Percentiles rank a stretch among this genome's conserved stretches.
phyloP scores from a whole-genome alignment of 2,888 invertebrate genomes.

The Scaptomyza caliginosa region DNA sequence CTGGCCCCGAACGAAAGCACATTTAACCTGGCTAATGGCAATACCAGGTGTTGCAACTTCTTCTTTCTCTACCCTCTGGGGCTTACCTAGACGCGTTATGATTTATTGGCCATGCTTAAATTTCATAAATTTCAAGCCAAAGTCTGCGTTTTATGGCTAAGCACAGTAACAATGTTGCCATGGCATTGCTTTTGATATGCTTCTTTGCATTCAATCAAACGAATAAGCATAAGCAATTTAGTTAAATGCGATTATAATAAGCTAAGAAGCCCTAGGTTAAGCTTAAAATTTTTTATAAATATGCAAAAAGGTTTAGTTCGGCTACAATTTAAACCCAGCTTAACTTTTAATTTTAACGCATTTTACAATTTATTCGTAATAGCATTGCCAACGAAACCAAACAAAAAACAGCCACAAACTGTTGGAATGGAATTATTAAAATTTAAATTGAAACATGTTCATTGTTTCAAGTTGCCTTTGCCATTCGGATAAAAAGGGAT shows the following conservation, averaged over 20 bases:
- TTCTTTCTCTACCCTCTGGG: background rate
- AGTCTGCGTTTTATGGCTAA: constrained; percentile 52
- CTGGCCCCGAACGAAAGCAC: constrained; percentile 28
- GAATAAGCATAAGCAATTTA: background rate
- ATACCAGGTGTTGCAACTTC: constrained; percentile 50
- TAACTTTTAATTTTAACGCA: background rate
- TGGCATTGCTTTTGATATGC: constrained; percentile 10
- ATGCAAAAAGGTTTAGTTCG: background rate
- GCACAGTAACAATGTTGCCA: constrained; percentile 48
- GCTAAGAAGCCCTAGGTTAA: too few relatives aligned
- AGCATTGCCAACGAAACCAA: background rate
- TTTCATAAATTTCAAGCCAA: constrained; percentile 55
- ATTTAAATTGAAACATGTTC: background rate
- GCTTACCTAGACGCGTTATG: constrained; percentile 45
- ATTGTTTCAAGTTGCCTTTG: background rate
- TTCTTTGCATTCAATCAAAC: background rate
- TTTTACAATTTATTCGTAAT: background rate
- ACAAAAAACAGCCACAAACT: background rate
- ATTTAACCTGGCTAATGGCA: constrained; percentile 51
- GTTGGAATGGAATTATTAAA: background rate
- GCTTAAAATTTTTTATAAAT: too few relatives aligned
- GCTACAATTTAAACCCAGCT: background rate
- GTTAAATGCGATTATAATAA: background rate
- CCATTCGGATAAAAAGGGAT: background rate
- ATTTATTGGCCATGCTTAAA: constrained; percentile 73